These are phyloP conservation scores for Episyrphus balteatus DNA, from an alignment of 1,140 invertebrate species.

Conservation along the genomic window DNA sequence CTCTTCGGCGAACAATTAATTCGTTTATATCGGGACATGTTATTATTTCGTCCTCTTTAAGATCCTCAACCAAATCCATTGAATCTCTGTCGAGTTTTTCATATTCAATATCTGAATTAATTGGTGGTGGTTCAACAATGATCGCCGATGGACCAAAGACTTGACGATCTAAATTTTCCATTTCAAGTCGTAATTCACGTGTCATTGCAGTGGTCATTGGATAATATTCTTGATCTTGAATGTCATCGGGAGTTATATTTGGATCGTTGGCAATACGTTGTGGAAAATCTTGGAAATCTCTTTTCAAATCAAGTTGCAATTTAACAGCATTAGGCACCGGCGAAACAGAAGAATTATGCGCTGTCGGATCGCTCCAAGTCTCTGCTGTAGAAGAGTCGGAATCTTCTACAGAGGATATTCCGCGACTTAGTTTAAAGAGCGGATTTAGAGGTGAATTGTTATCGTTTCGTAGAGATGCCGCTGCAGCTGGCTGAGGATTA, in stretches of 20 bases:
- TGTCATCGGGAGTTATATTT: constrained; percentile 64
- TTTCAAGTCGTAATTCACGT: constrained; percentile 62
- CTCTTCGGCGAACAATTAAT: constrained; percentile 18
- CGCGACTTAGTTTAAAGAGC: no score
- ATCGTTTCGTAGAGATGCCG: neutral
- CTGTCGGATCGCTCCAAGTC: neutral
- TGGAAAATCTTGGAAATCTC: constrained; percentile 17
- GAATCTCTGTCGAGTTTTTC: constrained; percentile 33
- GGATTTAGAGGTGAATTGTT: no score
- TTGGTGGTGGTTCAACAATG: neutral
- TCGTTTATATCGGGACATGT: constrained; percentile 26
- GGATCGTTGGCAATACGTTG: constrained; percentile 38
- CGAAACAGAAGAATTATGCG: no score
- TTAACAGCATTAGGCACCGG: no score
- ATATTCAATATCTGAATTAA: constrained; percentile 20
- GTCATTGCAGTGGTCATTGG: constrained; percentile 79
- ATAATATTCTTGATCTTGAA: constrained; percentile 63
- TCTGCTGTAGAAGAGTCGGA: neutral
- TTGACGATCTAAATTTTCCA: constrained; percentile 70
- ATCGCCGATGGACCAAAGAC: constrained; percentile 45
- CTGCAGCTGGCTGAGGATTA: neutral
- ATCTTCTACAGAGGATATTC: no score
- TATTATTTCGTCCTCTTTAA: constrained; percentile 32
- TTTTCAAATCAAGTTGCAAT: no score
- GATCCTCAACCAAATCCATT: constrained; percentile 28